Evolutionary conservation across 2,888 invertebrate genomes (phyloP).

Genomic region (Alitta virens): DNA sequence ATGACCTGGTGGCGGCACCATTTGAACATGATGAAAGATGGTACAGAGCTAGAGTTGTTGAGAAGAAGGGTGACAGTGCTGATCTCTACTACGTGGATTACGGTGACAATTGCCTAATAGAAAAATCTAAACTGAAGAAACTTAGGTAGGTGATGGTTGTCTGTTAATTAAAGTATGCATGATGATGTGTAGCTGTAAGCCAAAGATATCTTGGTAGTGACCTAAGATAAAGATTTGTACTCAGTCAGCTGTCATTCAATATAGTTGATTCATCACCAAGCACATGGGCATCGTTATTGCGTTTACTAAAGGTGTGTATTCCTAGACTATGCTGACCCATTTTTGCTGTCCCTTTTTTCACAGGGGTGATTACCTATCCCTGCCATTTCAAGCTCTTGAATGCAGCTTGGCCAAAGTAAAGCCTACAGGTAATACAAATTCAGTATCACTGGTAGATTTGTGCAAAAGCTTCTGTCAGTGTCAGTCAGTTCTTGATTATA

Average conservation of each 20-base stretch:
- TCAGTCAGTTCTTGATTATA: background rate
- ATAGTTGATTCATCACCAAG: too few species aligned
- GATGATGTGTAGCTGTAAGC: too few species aligned
- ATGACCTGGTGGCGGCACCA: constrained; percentile 48
- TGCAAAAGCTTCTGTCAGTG: too few species aligned
- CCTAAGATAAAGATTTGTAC: too few species aligned
- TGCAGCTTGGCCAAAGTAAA: constrained; percentile 69
- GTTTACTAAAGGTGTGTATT: too few species aligned
- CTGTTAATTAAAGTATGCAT: background rate
- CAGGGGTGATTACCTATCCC: constrained; percentile 80
- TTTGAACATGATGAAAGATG: constrained; percentile 38
- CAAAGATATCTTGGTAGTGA: too few species aligned
- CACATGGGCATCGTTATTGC: too few species aligned
- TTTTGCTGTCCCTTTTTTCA: constrained; percentile 20
- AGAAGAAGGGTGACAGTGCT: constrained; percentile 29
- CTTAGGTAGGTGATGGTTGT: constrained; percentile 27
- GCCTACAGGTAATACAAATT: constrained; percentile 37
- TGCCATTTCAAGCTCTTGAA: constrained; percentile 96
- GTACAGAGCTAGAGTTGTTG: constrained; percentile 45
- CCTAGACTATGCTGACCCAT: too few species aligned
- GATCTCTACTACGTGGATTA: constrained; percentile 50
- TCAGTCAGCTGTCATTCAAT: too few species aligned
- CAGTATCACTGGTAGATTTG: too few species aligned
- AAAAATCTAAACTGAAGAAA: constrained; percentile 27
- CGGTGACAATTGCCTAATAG: constrained; percentile 40